Base-by-base conservation (phyloP, 2,797 vertebrate species). In the Liasis olivaceus region DNA sequence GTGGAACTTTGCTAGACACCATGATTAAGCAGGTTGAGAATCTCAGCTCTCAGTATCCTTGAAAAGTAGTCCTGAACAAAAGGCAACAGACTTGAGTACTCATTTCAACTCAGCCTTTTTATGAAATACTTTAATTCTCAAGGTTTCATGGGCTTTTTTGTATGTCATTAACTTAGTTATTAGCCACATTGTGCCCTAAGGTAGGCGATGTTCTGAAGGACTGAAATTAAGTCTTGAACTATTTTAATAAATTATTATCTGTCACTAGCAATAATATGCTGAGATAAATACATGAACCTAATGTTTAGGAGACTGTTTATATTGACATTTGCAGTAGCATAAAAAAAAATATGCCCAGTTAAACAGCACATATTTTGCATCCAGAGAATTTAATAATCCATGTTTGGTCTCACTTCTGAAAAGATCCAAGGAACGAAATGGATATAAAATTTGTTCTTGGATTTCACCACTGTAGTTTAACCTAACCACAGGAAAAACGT, bases 131-230 rank as follows among this genome's bases (percentile, higher is more conserved):
- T 31, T 58, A 89, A 89, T 69, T 89, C 51, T 31, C 51, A 56
- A 28, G 51, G 51, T n/a, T 66, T 36, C 64, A 31, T 69, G 88
- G 64, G 63, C 64, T 69, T n/a, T 24, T 69, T 89, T 54, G 54
- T 89, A 69, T 89, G 51, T 89, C 63, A 69, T 89, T 89, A 69
- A 69, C 28, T 89, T 69, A 89, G 9, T 89, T 58, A 89, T 89
- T 89, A 89, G 15, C 63, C 5, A 5, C 5, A 56, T 64, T 69
- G 51, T 56, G 51, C 64, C 88, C 64, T 2, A 15, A 89, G 88
- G 54, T 89, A 89, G 69, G 51, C 69, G 17, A 24, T 85, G 31
- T 84, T 85, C 28, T 84, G 42, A 28, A 26, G 51, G 11, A 69
- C 51, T 69, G 47, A 69, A 90, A 90, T 90, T 85, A 90, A 84